phyloP scores from a whole-genome alignment of 2,888 invertebrate species.

The Alloscopus bannaensis region DNA sequence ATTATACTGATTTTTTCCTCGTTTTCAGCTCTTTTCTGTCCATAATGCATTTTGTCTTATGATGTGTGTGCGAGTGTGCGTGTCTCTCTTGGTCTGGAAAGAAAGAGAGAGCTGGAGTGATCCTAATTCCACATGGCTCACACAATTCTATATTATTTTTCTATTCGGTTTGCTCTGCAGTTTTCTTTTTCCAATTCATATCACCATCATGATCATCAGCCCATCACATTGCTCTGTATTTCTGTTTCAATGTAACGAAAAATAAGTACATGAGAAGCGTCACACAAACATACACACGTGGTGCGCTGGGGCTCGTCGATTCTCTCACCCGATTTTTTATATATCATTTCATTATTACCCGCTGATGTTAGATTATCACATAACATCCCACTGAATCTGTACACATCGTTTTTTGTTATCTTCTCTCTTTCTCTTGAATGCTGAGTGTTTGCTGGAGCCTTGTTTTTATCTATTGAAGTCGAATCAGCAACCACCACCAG shows the following conservation, averaged over 20 bases:
- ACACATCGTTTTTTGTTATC: too few relatives aligned
- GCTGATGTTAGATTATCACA: constrained; percentile 50
- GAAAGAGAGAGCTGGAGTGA: constrained; percentile 29
- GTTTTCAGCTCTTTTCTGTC: constrained; percentile 25
- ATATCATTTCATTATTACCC: constrained; percentile 54
- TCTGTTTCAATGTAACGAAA: constrained; percentile 54
- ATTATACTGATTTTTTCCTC: constrained; percentile 57
- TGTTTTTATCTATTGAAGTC: constrained; percentile 39
- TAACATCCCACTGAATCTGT: too few relatives aligned
- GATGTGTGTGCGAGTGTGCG: neutral
- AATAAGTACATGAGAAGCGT: too few relatives aligned
- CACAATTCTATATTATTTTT: constrained; percentile 25
- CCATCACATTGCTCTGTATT: constrained; percentile 53
- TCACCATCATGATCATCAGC: constrained; percentile 12
- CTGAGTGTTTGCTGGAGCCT: constrained; percentile 35
- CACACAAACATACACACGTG: constrained; percentile 50
- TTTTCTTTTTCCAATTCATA: constrained; percentile 29
- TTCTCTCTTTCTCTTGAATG: constrained; percentile 16
- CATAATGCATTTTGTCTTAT: constrained; percentile 21
- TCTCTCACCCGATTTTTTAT: constrained; percentile 56
- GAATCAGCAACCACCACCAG: constrained; percentile 16
- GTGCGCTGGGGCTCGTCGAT: constrained; percentile 37
- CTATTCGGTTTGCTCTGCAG: constrained; percentile 23
- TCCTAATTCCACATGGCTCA: constrained; percentile 58
- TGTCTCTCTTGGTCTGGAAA: constrained; percentile 7